Conservation (phyloP, 2,113 vertebrate species). For the Struthio camelus region DNA sequence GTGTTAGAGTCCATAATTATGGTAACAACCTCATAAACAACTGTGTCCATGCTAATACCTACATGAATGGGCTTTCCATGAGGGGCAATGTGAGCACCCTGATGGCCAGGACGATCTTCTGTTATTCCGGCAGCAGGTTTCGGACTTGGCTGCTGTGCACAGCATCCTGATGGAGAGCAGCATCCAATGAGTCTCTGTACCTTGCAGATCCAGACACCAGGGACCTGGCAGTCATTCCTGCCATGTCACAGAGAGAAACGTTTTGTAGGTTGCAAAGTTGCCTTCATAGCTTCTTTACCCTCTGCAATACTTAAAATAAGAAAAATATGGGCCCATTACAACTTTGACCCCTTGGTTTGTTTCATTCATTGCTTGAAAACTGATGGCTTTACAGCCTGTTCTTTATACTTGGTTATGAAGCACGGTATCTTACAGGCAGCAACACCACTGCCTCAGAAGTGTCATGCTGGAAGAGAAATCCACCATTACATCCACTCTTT, state of each 20-base stretch:
- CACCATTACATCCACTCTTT: fast-evolving
- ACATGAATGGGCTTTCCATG: not conserved
- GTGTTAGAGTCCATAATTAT: not conserved
- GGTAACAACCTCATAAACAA: too few species aligned
- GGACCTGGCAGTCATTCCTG: not conserved
- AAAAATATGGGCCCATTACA: fast-evolving
- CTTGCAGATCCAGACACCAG: not conserved
- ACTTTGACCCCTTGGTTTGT: not conserved
- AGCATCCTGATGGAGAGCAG: not conserved
- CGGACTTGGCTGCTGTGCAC: not conserved
- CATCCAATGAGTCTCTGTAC: not conserved
- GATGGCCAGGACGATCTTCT: too few species aligned
- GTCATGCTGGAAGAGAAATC: fast-evolving
- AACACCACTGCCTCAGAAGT: not conserved
- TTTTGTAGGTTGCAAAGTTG: not conserved
- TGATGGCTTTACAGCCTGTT: not conserved
- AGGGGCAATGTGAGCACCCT: not conserved
- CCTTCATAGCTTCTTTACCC: not conserved
- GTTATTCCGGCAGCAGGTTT: not conserved
- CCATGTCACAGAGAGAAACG: not conserved
- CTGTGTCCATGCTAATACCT: not conserved
- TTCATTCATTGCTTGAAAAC: not conserved
- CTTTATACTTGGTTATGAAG: not conserved
- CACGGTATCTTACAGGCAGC: not conserved
- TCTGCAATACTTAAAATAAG: not conserved